Conservation (phyloP, 1,140 invertebrate genomes). For the Drosophila teissieri region DNA sequence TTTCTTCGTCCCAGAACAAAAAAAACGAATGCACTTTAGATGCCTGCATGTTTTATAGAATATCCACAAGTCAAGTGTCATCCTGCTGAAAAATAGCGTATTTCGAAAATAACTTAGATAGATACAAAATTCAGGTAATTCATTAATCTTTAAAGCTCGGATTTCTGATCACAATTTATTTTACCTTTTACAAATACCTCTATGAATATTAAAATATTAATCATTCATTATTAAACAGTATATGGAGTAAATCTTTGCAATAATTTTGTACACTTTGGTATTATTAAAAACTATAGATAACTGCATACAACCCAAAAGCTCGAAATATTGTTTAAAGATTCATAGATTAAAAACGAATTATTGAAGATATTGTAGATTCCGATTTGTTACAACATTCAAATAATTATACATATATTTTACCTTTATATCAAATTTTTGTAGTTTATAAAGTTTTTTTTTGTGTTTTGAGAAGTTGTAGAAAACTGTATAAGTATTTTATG, state of each 20-base stretch:
- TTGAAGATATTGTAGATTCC: too few relatives aligned
- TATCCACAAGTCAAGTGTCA: conserved; percentile 15
- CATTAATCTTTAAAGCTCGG: neutral
- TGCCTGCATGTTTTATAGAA: conserved; percentile 11
- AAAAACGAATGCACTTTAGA: conserved; percentile 9
- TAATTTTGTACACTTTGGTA: too few relatives aligned
- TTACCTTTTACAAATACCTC: neutral
- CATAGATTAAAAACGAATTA: too few relatives aligned
- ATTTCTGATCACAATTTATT: neutral
- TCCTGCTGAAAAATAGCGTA: conserved; percentile 24
- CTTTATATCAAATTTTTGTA: neutral
- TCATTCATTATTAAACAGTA: too few relatives aligned
- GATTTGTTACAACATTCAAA: neutral
- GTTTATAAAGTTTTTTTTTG: neutral
- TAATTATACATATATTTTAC: neutral
- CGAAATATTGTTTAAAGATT: too few relatives aligned
- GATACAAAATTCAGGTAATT: neutral
- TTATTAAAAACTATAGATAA: too few relatives aligned
- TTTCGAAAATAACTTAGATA: conserved; percentile 18
- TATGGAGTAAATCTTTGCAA: too few relatives aligned
- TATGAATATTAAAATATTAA: too few relatives aligned
- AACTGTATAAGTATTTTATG: conserved; percentile 26
- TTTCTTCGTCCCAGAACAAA: conserved; percentile 6
- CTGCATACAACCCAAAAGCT: too few relatives aligned
- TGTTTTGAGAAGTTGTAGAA: neutral